phyloP scores from a whole-genome alignment of 64 coral and sea anemone genomes.

The Orbicella faveolata region DNA sequence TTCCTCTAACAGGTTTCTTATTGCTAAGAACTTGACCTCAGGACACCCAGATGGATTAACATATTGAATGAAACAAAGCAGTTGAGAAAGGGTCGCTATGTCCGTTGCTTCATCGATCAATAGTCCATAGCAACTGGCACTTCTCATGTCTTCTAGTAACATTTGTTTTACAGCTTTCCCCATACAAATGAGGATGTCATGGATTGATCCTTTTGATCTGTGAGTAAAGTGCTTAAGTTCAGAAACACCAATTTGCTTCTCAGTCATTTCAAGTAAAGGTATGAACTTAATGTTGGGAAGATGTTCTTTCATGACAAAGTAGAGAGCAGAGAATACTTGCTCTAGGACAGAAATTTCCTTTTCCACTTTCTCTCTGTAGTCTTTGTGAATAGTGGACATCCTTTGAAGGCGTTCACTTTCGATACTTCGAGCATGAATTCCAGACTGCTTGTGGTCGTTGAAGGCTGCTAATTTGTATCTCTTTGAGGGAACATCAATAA shows the following conservation, averaged over 20 bases:
- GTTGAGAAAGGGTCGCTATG: conserved; percentile 28
- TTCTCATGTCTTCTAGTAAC: background rate
- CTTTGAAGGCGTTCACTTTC: too few species aligned
- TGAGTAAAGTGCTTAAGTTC: conserved; percentile 41
- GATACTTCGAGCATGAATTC: too few species aligned
- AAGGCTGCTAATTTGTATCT: conserved; percentile 11
- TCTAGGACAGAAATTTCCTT: too few species aligned
- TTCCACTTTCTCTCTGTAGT: too few species aligned
- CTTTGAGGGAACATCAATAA: conserved; percentile 41
- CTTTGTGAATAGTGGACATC: too few species aligned
- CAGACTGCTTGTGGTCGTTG: too few species aligned
- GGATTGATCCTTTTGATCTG: conserved; percentile 22
- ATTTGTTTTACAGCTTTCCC: conserved; percentile 13
- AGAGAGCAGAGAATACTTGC: too few species aligned
- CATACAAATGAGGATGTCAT: conserved; percentile 27
- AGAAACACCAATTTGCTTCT: background rate
- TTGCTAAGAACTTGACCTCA: background rate
- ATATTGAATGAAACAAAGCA: conserved; percentile 23
- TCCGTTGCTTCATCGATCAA: conserved; percentile 38
- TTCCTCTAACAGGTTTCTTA: background rate
- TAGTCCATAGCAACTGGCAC: conserved; percentile 10
- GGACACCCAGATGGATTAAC: background rate
- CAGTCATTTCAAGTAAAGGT: conserved; percentile 25
- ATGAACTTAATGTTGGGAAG: conserved; percentile 20
- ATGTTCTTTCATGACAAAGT: too few species aligned